Evolutionary conservation across 2,113 vertebrate species (phyloP), one percentile per base, ranked within the genome.

Genomic region (Ochotona curzoniae): DNA sequence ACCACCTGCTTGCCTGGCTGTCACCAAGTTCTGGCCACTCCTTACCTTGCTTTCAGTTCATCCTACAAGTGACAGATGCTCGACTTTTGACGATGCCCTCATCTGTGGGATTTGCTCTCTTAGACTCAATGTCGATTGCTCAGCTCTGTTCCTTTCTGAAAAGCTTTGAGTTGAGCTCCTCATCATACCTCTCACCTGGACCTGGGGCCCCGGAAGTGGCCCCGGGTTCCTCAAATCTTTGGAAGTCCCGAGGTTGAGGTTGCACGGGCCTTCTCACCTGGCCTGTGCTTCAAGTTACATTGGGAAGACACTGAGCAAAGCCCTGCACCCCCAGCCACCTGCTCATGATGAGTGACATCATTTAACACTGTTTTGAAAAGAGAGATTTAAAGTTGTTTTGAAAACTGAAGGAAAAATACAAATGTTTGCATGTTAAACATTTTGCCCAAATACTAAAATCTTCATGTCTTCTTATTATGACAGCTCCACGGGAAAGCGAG

Each of bases 341-440:
- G 96, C 95, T 80, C 85, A 60, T 85, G 54, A 73, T 95, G 96
- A 96, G 83, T 94, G 95, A 97, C 95, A 92, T 57, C 93, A 64
- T 73, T 81, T 90, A 93, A 93, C 28, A 44, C 79, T 96, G 96
- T 96, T 96, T 93, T 96, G 95, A 94, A 95, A 94, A 88, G 92
- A 91, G 82, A 76, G 93, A 95, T 95, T 94, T 88, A 70, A 90
- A 95, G 88, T 92, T 96, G 95, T 96, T 96, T 96, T 96, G 95
- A 93, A 96, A 96, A 96, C 88, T 64, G 94, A 89, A 83, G 90
- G 94, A 95, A 93, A 96, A 95, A 97, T 96, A 94, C 93, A 97
- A 96, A 96, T 94, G 96, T 96, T 93, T 93, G 95, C 44, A 47
- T 90, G 95, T 95, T 95, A 97, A 96, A 96, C 94, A 92, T 94